Evolutionary conservation across 2,888 invertebrate genomes (phyloP).

Genomic region (Nymphalis c-album): DNA sequence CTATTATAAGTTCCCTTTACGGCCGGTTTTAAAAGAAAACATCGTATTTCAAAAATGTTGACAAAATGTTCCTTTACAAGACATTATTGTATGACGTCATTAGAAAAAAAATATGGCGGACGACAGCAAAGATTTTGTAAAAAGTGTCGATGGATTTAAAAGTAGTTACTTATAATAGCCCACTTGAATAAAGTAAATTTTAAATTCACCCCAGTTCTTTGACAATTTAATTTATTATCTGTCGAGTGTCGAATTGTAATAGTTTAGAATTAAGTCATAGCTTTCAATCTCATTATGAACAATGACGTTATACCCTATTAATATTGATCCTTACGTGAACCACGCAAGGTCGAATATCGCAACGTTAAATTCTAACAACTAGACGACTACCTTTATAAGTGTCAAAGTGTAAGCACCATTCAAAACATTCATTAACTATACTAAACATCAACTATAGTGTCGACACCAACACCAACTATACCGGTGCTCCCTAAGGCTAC

Average conservation of each 20-base stretch:
- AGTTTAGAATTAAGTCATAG: not conserved
- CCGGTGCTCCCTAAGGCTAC: slow-evolving; percentile 2
- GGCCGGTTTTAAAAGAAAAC: no score
- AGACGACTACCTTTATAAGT: slow-evolving; percentile 24
- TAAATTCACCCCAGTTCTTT: no score
- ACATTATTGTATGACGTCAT: no score
- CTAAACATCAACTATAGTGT: slow-evolving; percentile 1
- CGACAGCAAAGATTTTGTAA: no score
- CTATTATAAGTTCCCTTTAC: no score
- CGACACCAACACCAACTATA: not conserved
- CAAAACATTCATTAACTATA: slow-evolving; percentile 18
- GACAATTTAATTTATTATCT: not conserved
- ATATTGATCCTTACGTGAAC: not conserved
- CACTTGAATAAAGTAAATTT: no score
- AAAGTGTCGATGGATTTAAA: no score
- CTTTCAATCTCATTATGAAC: not conserved
- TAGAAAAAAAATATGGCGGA: no score
- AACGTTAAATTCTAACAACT: slow-evolving; percentile 5
- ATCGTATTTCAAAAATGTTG: no score
- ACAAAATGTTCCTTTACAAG: no score
- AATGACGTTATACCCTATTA: not conserved
- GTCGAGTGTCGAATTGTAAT: not conserved
- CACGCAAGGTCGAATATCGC: not conserved
- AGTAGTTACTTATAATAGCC: no score
- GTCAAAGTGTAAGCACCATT: slow-evolving; percentile 31